phyloP scores from a whole-genome alignment of 2,888 invertebrate species.

The Heliconius ethilla region DNA sequence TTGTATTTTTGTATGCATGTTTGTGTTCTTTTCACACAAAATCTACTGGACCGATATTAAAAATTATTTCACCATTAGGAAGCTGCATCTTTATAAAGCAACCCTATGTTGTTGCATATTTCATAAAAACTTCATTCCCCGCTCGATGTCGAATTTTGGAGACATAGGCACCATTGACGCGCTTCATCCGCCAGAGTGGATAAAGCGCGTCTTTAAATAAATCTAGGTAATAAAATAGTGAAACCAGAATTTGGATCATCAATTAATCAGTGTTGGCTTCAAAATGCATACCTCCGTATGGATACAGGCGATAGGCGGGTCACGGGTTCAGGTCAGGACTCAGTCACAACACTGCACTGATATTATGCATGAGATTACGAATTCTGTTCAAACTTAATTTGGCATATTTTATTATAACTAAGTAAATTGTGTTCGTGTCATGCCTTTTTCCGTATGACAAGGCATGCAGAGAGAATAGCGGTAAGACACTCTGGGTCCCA shows the following conservation, averaged over 20 bases:
- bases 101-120: no score
- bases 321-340: constrained; percentile 39
- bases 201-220: background rate
- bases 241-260: constrained; percentile 23
- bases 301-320: constrained; percentile 43
- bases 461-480: background rate
- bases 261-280: constrained; percentile 23
- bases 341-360: constrained; percentile 40
- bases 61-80: no score
- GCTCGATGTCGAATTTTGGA: no score
- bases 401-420: background rate
- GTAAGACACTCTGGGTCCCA: background rate
- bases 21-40: no score
- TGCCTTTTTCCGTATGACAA: background rate
- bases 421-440: background rate
- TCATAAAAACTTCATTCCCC: no score
- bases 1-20: no score
- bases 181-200: background rate
- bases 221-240: background rate
- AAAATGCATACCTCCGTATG: constrained; percentile 44
- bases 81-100: no score
- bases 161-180: background rate
- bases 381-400: constrained; percentile 23
- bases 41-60: no score
- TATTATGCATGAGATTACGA: constrained; percentile 38